Evolutionary conservation across 2,113 vertebrate species (phyloP).

Genomic region (Addax nasomaculatus): DNA sequence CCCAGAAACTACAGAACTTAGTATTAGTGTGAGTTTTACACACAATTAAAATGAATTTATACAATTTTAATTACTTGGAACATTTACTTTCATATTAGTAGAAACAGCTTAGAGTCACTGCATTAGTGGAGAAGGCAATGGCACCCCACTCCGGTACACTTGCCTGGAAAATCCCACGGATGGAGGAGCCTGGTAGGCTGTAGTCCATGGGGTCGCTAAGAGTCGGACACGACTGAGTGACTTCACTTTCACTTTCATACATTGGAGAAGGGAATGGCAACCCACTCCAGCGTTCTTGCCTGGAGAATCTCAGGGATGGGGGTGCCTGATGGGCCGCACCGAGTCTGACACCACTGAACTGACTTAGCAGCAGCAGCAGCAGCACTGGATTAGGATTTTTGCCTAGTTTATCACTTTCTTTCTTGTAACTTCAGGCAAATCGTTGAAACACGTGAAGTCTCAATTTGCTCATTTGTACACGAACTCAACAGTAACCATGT

Average conservation of each 20-base stretch:
- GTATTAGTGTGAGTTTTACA: background rate
- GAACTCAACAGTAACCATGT: background rate
- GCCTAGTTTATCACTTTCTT: background rate
- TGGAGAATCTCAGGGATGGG: too few relatives aligned
- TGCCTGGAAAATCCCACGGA: too few relatives aligned
- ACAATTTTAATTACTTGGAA: background rate
- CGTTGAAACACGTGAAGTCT: background rate
- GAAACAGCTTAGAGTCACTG: background rate
- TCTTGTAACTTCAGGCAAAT: background rate
- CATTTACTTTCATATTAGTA: background rate
- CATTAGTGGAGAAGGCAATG: background rate
- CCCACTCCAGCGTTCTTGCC: too few relatives aligned
- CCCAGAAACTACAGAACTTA: background rate
- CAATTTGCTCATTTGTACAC: background rate
- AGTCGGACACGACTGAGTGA: too few relatives aligned
- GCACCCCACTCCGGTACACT: too few relatives aligned
- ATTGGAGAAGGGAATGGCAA: too few relatives aligned
- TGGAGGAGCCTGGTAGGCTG: too few relatives aligned
- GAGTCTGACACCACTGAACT: background rate
- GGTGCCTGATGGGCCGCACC: background rate
- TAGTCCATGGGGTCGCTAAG: too few relatives aligned
- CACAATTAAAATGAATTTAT: background rate
- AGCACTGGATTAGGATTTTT: background rate
- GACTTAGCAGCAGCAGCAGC: background rate
- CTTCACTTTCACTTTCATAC: too few relatives aligned